These are phyloP conservation scores for Palythoa grandis DNA, from an alignment of 92 coral and sea anemone species.

Conservation along the genomic window DNA sequence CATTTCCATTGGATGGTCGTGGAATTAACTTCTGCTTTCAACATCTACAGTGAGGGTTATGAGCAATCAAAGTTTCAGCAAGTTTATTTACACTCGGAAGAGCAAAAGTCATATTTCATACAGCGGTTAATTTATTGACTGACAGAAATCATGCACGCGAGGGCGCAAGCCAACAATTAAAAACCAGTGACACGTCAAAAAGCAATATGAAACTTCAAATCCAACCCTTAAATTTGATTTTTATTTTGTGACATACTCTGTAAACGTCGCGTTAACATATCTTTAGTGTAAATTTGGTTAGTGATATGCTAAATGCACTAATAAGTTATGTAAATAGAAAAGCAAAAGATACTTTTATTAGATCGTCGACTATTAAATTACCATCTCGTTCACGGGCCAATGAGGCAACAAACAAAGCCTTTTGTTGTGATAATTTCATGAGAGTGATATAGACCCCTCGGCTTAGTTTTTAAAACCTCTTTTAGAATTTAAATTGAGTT, in stretches of 20 bases:
- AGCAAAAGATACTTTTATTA: no score
- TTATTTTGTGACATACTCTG: no score
- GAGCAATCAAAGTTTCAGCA: neutral
- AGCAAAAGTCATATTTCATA: conserved; percentile 7
- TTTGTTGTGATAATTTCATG: no score
- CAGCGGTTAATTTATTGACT: conserved; percentile 21
- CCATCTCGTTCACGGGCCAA: no score
- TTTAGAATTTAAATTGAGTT: neutral
- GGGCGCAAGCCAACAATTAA: conserved; percentile 37
- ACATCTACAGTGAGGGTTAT: neutral
- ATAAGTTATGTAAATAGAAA: no score
- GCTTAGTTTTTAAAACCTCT: neutral
- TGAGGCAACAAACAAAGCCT: no score
- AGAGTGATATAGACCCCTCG: no score
- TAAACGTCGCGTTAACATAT: no score
- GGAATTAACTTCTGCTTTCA: neutral
- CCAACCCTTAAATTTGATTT: no score
- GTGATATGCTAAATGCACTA: no score
- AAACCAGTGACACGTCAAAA: conserved; percentile 2
- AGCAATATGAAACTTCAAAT: neutral
- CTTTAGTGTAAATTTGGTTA: no score
- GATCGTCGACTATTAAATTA: no score
- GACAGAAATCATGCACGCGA: conserved; percentile 34
- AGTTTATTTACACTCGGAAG: conserved; percentile 10
- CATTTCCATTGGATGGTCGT: neutral